A percentile compares a stretch with the other conserved stretches of the same genome.
Conservation (phyloP, 2,113 vertebrate species). For the Ophiodon elongatus region DNA sequence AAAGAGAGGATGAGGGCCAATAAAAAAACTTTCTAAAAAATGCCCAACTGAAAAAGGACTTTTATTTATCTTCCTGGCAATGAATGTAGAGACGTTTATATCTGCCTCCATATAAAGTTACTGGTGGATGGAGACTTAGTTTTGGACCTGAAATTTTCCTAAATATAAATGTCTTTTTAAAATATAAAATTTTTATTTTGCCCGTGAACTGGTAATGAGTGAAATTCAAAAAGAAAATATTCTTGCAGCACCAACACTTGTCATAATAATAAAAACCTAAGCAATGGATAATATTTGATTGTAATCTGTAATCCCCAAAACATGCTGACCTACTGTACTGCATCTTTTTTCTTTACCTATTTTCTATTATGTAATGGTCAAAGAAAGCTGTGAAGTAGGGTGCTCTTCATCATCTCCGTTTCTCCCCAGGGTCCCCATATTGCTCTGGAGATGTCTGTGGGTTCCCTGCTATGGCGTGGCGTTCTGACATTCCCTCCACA, state of each 20-base stretch:
- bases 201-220: not conserved
- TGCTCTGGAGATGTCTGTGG: conserved; percentile 81
- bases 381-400: conserved; percentile 62
- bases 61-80: conserved; percentile 77
- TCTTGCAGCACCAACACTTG: not conserved
- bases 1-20: conserved; percentile 71
- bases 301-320: conserved; percentile 12
- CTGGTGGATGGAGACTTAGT: conserved; percentile 53
- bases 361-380: conserved; percentile 67
- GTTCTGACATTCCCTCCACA: conserved; percentile 87
- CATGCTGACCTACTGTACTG: conserved; percentile 24
- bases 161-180: conserved; percentile 47
- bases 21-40: conserved; percentile 76
- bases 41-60: conserved; percentile 65
- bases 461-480: conserved; percentile 82
- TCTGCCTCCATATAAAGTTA: conserved; percentile 72
- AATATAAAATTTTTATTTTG: not conserved
- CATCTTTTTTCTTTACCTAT: conserved; percentile 39
- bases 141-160: conserved; percentile 38
- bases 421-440: conserved; percentile 73
- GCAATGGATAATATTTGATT: not conserved
- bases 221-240: not conserved
- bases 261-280: not conserved
- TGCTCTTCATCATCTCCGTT: conserved; percentile 72
- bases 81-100: conserved; percentile 64